These are phyloP conservation scores for Clanis bilineata DNA, from an alignment of 2,888 invertebrate genomes.

Conservation along the genomic window DNA sequence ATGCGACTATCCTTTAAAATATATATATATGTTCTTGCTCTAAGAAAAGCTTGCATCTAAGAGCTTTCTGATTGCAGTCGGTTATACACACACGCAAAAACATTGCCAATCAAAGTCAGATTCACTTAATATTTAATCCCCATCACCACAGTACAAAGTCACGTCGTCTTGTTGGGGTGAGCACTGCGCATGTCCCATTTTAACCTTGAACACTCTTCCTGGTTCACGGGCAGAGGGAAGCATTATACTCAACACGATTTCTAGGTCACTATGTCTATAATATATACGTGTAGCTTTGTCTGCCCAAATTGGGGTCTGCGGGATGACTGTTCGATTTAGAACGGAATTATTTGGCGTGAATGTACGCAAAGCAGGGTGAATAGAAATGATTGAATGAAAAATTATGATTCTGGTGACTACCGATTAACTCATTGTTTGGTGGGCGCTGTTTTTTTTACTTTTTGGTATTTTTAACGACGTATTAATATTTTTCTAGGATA, in stretches of 20 bases:
- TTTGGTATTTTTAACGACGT: no score
- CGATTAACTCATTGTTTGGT: no score
- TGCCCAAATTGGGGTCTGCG: background rate
- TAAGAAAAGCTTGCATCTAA: no score
- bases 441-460: no score
- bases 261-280: constrained; percentile 67
- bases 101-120: background rate
- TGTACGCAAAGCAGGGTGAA: no score
- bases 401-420: no score
- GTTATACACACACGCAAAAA: background rate
- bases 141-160: constrained; percentile 43
- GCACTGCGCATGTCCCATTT: constrained; percentile 57
- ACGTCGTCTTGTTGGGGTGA: constrained; percentile 32
- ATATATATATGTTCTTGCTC: no score
- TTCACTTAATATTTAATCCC: background rate
- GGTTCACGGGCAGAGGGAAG: constrained; percentile 67
- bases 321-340: background rate
- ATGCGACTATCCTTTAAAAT: no score
- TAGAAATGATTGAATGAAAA: no score
- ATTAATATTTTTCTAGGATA: no score
- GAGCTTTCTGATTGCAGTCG: no score
- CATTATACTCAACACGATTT: constrained; percentile 53
- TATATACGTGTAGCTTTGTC: background rate
- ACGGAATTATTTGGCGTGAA: background rate
- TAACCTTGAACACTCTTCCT: constrained; percentile 73